Conservation (phyloP, 1,140 invertebrate species). For the Mercenaria mercenaria region DNA sequence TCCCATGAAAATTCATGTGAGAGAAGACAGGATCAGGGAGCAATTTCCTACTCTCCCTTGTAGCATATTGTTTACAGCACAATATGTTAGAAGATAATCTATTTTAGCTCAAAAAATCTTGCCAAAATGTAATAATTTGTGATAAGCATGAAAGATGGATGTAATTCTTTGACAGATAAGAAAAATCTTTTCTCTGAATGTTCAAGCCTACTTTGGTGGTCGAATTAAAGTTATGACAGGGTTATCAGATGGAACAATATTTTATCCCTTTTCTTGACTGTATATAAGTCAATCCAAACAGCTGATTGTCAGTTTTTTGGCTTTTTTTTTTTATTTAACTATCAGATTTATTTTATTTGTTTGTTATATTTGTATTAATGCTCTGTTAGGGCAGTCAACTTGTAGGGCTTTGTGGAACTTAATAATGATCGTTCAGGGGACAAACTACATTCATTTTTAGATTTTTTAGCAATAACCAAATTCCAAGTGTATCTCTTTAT, state of each 20-base stretch:
- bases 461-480: too few species aligned
- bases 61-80: slow-evolving; percentile 26
- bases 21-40: not conserved
- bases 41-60: slow-evolving; percentile 11
- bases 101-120: slow-evolving; percentile 16
- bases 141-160: slow-evolving; percentile 45
- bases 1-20: slow-evolving; percentile 31
- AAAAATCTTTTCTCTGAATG: not conserved
- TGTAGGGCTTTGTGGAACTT: too few species aligned
- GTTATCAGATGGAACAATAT: not conserved
- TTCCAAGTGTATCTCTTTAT: too few species aligned
- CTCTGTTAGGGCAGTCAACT: too few species aligned
- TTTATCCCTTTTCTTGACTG: not conserved
- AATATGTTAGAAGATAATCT: slow-evolving; percentile 5
- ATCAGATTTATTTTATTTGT: too few species aligned
- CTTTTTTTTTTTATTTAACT: too few species aligned
- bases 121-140: slow-evolving; percentile 52
- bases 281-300: not conserved
- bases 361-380: too few species aligned
- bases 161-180: slow-evolving; percentile 28
- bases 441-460: too few species aligned
- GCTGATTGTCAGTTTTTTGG: not conserved
- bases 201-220: slow-evolving; percentile 8
- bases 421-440: too few species aligned
- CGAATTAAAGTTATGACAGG: slow-evolving; percentile 18